phyloP scores from a whole-genome alignment of 2,797 vertebrate genomes.

The Threskiornis aethiopicus region DNA sequence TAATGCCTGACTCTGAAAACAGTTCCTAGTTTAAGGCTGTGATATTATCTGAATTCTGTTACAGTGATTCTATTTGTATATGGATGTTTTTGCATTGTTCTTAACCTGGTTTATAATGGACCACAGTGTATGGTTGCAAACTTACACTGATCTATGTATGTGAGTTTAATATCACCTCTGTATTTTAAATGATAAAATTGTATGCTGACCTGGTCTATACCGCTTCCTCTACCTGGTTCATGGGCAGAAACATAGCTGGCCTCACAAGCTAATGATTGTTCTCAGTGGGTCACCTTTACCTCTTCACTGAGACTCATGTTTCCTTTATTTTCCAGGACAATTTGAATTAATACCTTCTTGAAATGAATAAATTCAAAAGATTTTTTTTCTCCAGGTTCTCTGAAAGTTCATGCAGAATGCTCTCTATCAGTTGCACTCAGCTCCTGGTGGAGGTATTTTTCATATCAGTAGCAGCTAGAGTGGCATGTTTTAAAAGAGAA shows the following conservation, averaged over 20 bases:
- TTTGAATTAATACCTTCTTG: background rate
- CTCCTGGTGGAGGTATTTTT: background rate
- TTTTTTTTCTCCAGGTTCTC: background rate
- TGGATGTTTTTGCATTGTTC: background rate
- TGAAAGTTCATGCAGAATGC: background rate
- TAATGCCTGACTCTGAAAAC: background rate
- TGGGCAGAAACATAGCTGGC: background rate
- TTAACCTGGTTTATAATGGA: background rate
- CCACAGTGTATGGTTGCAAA: background rate
- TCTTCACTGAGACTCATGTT: background rate
- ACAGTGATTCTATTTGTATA: background rate
- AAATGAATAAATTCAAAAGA: background rate
- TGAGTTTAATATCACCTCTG: background rate
- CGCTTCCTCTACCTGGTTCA: background rate
- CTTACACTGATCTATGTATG: background rate
- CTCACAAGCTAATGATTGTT: background rate
- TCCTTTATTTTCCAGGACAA: background rate
- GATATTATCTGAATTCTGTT: background rate
- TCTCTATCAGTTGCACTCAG: background rate
- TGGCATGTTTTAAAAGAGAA: background rate
- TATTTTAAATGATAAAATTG: background rate
- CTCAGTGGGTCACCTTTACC: background rate
- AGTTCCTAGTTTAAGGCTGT: background rate
- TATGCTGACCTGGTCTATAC: background rate
- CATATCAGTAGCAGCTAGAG: background rate